Base-by-base conservation (phyloP, 2,113 vertebrate species). In the Seriola quinqueradiata region DNA sequence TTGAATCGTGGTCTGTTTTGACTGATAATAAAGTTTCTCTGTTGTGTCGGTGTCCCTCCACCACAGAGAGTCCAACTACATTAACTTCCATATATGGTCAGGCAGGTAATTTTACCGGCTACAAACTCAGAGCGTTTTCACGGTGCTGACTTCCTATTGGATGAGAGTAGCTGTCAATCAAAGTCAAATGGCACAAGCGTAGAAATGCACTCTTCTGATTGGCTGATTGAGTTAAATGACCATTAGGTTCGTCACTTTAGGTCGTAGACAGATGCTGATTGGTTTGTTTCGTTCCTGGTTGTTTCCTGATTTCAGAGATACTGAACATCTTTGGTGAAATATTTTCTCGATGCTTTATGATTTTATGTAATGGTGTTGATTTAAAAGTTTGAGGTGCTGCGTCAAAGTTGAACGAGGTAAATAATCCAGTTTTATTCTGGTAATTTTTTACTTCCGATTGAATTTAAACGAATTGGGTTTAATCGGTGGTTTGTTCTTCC, bases 181-280 rank as follows among this genome's bases (percentile, higher is more conserved):
- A 4, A 19, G 0, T 0, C 6, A 28, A 0, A 2, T 10, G 3
- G 19, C 0, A 3, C 4, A 3, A 0, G 0, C 0, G 0, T 4
- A 6, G 1, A 3, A 0, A 28, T 34, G 13, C 36, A 21, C 1
- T 48, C 1, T 28, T 67, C 6, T 77, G 86, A 67, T 81, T 69
- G 80, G 85, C 38, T 71, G 55, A n/a, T 8, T 25, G n/a, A 21
- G 55, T 55, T 61, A 25, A 25, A 25, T 25, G 25, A 25, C 25
- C 25, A 1, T 25, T 25, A 25, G 25, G 25, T 25, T 25, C 25
- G 25, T 25, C 25, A 25, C 25, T 25, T 25, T 25, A 25, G 25
- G 25, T 25, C 25, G 25, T 25, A 25, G 25, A 25, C 1, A 25
- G 25, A 25, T 25, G 25, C 25, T 25, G 25, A 25, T 25, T 25